Base-by-base conservation (phyloP, 2,888 invertebrate genomes). In the Machimus atricapillus region DNA sequence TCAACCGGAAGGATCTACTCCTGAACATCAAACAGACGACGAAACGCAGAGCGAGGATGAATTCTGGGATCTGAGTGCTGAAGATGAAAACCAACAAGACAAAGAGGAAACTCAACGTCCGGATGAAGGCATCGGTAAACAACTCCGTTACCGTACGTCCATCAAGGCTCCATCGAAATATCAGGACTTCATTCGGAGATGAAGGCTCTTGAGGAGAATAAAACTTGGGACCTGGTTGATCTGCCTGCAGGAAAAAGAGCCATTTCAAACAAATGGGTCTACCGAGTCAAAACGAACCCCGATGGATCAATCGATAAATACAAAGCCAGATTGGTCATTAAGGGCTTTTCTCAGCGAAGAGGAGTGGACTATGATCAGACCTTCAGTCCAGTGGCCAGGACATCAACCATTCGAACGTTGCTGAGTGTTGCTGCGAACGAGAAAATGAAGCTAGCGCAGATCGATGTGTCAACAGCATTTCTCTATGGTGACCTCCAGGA, bases 11-110 rank as follows among this genome's bases (percentile, higher is more conserved):
- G 46, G 86, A 87, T 88, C 37, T 40, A 40, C 37, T 40, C 37
- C 37, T 40, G 37, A 40, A 40, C 37, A 40, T 40, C 37, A 40
- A 40, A 40, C 37, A 40, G 8, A 89, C 89, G 23, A 90, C 90
- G 89, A 87, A 90, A 52, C 88, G 83, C 31, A 90, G 91, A 89
- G 90, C 90, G 90, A 90, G 88, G 90, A 91, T 87, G 14, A 89
- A 31, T 91, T 90, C 0, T 91, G 90, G 90, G 87, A 76, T 43
- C 87, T 91, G 12, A 86, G 83, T 56, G 78, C 89, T 37, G 37
- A 6, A 37, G 37, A 37, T 37, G 37, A 37, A 37, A 37, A 37
- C 37, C 37, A 37, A 37, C 3, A 37, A 37, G 88, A 12, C 90
- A 89, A 58, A 89, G 87, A 90, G 37, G 37, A 37, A 37, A 37